Percentiles rank a stretch among this genome's conserved stretches.
Conservation (phyloP, 2,797 vertebrate species). For the Xiphophorus birchmanni region DNA sequence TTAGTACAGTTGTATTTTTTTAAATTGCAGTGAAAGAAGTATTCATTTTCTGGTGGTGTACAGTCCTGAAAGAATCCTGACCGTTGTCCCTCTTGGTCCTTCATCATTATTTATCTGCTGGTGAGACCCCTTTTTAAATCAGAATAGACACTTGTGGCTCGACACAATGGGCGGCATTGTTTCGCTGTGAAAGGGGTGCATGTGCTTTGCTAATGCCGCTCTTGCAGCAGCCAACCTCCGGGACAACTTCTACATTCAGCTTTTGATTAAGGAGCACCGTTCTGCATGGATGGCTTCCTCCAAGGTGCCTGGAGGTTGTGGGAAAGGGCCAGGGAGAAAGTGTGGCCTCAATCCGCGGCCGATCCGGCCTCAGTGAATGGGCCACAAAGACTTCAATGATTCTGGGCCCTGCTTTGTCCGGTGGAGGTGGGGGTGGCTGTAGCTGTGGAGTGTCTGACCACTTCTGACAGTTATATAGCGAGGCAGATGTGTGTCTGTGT, state of each 20-base stretch:
- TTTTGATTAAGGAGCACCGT: slow-evolving; percentile 89
- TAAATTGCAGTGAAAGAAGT: slow-evolving; percentile 4
- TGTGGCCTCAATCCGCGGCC: slow-evolving; percentile 63
- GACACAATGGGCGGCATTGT: slow-evolving; percentile 86
- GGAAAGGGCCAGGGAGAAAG: slow-evolving; percentile 77
- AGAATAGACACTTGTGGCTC: slow-evolving; percentile 78
- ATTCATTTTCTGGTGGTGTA: slow-evolving; percentile 37
- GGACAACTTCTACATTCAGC: slow-evolving; percentile 85
- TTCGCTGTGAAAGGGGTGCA: slow-evolving; percentile 81
- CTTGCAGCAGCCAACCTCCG: slow-evolving; percentile 83
- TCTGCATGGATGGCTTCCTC: slow-evolving; percentile 90
- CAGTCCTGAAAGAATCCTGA: slow-evolving; percentile 42
- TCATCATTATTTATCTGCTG: slow-evolving; percentile 65
- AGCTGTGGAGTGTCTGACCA: slow-evolving; percentile 36
- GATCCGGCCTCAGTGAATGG: slow-evolving; percentile 47
- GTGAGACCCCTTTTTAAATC: slow-evolving; percentile 76
- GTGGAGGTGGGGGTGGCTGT: slow-evolving; percentile 27
- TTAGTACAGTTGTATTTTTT: slow-evolving; percentile 2
- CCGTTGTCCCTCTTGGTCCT: slow-evolving; percentile 45
- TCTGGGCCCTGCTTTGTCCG: slow-evolving; percentile 36
- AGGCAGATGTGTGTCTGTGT: slow-evolving; percentile 7
- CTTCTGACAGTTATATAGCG: slow-evolving; percentile 9
- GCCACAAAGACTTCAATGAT: slow-evolving; percentile 50
- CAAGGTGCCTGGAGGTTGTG: slow-evolving; percentile 84
- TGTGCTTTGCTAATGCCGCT: slow-evolving; percentile 85